Conservation (phyloP, 2,888 invertebrate genomes). For the Elegia similella region DNA sequence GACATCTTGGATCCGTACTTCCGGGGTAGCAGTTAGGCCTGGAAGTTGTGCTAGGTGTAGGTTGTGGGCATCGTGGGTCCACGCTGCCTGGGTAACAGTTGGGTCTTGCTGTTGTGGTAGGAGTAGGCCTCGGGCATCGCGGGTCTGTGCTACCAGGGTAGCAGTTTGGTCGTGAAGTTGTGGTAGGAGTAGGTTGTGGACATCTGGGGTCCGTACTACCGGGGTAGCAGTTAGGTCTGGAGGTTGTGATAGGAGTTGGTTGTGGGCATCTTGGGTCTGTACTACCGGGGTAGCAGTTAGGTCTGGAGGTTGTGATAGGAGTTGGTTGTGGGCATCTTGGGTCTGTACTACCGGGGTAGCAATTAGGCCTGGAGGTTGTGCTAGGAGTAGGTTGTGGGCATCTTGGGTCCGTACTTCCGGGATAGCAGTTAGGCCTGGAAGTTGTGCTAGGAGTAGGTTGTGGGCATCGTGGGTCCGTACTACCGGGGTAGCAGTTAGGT, state of each 20-base stretch:
- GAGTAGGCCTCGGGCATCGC: conserved; percentile 26
- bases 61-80: conserved; percentile 43
- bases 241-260: neutral
- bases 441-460: conserved; percentile 29
- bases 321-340: conserved; percentile 34
- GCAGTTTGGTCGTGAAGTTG: conserved; percentile 22
- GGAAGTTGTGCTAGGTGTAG: conserved; percentile 37
- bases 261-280: conserved; percentile 28
- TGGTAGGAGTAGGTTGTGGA: neutral
- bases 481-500: conserved; percentile 40
- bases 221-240: neutral
- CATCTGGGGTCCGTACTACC: neutral
- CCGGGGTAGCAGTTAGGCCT: conserved; percentile 55
- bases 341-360: conserved; percentile 40
- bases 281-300: conserved; percentile 38
- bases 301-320: conserved; percentile 26
- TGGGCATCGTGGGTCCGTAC: conserved; percentile 37
- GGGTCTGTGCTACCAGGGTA: conserved; percentile 30
- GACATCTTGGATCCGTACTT: conserved; percentile 51
- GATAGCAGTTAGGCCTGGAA: conserved; percentile 34
- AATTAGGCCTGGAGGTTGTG: conserved; percentile 30
- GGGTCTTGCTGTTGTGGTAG: conserved; percentile 30
- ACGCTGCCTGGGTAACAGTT: conserved; percentile 43
- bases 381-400: conserved; percentile 43
- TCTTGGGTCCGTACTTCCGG: conserved; percentile 39